These are phyloP conservation scores for Tromatobia lineatoria DNA, from an alignment of 2,888 invertebrate genomes.

Conservation along the genomic window DNA sequence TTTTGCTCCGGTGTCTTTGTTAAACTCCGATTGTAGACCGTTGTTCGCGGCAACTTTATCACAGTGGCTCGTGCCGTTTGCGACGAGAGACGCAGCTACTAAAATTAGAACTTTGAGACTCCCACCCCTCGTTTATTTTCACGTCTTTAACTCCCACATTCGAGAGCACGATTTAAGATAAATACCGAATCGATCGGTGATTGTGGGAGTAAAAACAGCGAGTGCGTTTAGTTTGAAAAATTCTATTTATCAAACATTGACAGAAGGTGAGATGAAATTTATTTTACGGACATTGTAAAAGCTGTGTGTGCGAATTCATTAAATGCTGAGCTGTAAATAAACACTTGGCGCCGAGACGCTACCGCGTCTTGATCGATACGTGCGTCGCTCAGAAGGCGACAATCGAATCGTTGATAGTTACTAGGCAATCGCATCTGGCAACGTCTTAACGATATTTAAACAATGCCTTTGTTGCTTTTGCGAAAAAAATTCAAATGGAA, in stretches of 20 bases:
- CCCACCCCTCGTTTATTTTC: constrained; percentile 65
- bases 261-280: neutral
- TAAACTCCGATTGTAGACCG: constrained; percentile 21
- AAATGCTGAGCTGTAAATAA: constrained; percentile 56
- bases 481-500: too few species aligned
- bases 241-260: neutral
- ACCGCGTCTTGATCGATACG: constrained; percentile 14
- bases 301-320: neutral
- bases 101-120: constrained; percentile 70
- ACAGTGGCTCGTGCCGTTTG: constrained; percentile 46
- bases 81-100: constrained; percentile 63
- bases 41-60: constrained; percentile 63
- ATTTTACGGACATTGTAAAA: neutral
- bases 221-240: neutral
- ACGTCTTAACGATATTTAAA: too few species aligned
- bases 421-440: constrained; percentile 28
- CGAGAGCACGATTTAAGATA: constrained; percentile 11
- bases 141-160: constrained; percentile 45
- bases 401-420: constrained; percentile 39
- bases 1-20: constrained; percentile 42
- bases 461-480: too few species aligned
- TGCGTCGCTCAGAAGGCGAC: constrained; percentile 37
- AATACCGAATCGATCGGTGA: constrained; percentile 30
- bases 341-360: constrained; percentile 10
- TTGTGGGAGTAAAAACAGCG: constrained; percentile 10